A percentile compares a stretch with the other conserved stretches of the same genome.
Evolutionary conservation across 2,797 vertebrate genomes (phyloP).

Genomic region (Atherinosoma microstoma): DNA sequence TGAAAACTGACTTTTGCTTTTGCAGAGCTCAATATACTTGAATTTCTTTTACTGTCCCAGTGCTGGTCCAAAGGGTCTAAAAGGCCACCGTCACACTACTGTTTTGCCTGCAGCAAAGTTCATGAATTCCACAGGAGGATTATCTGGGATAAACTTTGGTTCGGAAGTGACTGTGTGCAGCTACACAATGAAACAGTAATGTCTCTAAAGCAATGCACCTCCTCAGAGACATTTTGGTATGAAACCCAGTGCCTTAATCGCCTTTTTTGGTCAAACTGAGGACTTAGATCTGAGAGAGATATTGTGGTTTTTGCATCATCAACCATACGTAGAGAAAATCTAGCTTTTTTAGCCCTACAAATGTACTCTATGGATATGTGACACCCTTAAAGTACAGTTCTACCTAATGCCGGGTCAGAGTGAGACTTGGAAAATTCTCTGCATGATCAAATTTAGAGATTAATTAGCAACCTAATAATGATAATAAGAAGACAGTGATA

Average conservation of each 20-base stretch:
- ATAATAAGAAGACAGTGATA: too few relatives aligned
- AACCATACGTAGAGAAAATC: not conserved
- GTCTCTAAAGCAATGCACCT: not conserved
- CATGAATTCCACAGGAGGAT: conserved; percentile 27
- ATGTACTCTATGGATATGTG: not conserved
- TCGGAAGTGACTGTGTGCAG: conserved; percentile 17
- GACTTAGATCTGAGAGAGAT: not conserved
- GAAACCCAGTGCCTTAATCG: not conserved
- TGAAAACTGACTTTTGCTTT: not conserved
- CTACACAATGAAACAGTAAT: conserved; percentile 5
- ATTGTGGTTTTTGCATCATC: conserved; percentile 8
- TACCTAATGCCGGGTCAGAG: not conserved
- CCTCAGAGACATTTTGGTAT: not conserved
- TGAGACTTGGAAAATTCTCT: not conserved
- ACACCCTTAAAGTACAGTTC: not conserved
- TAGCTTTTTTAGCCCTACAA: not conserved
- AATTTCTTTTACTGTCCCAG: not conserved
- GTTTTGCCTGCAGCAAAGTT: conserved; percentile 24
- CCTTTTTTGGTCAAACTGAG: conserved; percentile 16
- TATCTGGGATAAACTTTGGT: conserved; percentile 14
- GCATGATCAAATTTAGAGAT: too few relatives aligned
- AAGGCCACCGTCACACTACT: conserved; percentile 1
- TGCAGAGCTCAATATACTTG: not conserved
- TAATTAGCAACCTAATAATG: not conserved
- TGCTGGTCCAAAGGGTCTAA: not conserved